Percentiles rank a stretch among this genome's conserved stretches.
Conservation (phyloP, 1,140 invertebrate species). For the Cyclina sinensis region DNA sequence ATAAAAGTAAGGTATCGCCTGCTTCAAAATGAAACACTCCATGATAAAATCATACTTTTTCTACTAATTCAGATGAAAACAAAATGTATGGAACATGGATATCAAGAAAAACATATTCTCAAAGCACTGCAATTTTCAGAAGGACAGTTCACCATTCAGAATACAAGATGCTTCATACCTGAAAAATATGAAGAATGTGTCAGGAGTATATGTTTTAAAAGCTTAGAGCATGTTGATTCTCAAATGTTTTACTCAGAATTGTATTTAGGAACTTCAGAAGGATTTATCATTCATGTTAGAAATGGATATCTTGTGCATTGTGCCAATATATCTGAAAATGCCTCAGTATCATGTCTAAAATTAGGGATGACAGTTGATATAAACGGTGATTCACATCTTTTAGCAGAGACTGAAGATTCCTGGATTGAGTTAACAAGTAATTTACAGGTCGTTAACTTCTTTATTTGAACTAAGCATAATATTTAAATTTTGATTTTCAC, state of each 20-base stretch:
- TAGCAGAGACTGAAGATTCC: not conserved
- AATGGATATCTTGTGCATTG: not conserved
- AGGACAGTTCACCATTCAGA: not conserved
- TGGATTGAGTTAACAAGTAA: not conserved
- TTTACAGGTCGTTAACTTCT: not conserved
- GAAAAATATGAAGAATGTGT: constrained; percentile 12
- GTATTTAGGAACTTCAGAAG: constrained; percentile 34
- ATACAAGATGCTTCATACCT: not conserved
- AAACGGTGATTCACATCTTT: not conserved
- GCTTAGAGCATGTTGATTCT: not conserved
- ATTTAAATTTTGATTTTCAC: too few species aligned
- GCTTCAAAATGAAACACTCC: not conserved
- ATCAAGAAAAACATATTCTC: not conserved
- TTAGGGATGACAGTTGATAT: not conserved
- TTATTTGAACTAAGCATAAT: too few species aligned
- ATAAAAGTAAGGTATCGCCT: not conserved
- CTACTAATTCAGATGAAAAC: not conserved
- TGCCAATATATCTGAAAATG: not conserved
- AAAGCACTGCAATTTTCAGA: not conserved
- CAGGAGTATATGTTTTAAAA: not conserved
- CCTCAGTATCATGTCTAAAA: not conserved
- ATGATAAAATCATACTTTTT: not conserved
- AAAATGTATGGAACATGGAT: not conserved
- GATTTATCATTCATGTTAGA: constrained; percentile 11
- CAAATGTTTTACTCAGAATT: not conserved